Conservation (phyloP, 2,113 vertebrate genomes). For the Oreochromis aureus region DNA sequence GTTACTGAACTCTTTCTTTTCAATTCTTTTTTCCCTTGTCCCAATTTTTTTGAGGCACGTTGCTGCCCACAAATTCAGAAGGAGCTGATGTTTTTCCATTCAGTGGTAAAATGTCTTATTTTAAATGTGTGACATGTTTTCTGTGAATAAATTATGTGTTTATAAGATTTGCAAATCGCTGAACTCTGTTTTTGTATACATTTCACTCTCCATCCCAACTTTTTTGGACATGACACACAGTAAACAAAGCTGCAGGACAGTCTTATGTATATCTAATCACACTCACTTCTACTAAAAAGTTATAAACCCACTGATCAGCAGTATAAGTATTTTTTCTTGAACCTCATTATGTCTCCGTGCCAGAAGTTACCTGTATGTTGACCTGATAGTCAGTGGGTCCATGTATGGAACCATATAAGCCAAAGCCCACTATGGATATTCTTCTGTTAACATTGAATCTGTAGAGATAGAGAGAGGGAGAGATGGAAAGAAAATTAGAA, state of each 20-base stretch:
- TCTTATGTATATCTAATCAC: not conserved
- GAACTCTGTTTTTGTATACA: not conserved
- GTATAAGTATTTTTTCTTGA: not conserved
- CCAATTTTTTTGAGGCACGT: not conserved
- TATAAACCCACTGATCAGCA: not conserved
- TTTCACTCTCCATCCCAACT: not conserved
- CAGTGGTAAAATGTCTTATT: not conserved
- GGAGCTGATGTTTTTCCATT: not conserved
- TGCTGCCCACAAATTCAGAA: not conserved
- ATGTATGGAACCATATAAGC: constrained; percentile 93
- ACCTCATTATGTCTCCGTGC: not conserved
- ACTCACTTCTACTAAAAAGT: not conserved
- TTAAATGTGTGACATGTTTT: not conserved
- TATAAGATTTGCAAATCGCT: not conserved
- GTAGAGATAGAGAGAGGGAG: not conserved
- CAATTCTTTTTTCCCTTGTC: not conserved
- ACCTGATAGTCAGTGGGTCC: constrained; percentile 95
- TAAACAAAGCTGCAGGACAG: not conserved
- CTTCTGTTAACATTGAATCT: constrained; percentile 93
- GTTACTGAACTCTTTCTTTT: not conserved
- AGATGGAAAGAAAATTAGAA: not conserved
- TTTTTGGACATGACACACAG: not conserved
- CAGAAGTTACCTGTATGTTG: constrained; percentile 86
- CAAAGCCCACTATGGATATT: constrained; percentile 92
- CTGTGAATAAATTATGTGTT: not conserved